Conservation (phyloP, 2,888 invertebrate genomes). For the Oligia latruncula region DNA sequence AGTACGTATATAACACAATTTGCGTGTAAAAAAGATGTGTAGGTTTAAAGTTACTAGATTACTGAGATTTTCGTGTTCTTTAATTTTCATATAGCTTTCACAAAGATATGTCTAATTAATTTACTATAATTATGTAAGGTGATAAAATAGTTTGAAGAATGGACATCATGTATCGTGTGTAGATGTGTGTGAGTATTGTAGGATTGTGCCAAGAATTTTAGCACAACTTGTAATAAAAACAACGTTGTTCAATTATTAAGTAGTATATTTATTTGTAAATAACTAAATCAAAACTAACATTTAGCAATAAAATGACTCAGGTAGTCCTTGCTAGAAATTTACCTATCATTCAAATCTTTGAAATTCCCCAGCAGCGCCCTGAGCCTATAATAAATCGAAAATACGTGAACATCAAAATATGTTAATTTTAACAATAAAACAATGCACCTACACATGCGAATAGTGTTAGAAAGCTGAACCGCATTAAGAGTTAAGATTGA, state of each 20-base stretch:
- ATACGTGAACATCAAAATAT: conserved; percentile 84
- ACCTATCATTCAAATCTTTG: conserved; percentile 75
- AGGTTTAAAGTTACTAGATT: neutral
- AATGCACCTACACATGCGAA: conserved; percentile 85
- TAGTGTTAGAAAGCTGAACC: conserved; percentile 78
- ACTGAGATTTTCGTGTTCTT: neutral
- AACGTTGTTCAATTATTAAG: conserved; percentile 64
- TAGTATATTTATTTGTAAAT: conserved; percentile 85
- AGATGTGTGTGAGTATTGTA: neutral
- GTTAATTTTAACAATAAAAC: conserved; percentile 81
- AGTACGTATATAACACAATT: neutral
- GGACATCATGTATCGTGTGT: neutral
- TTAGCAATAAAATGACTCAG: conserved; percentile 86
- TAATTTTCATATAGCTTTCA: neutral
- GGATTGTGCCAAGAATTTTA: neutral
- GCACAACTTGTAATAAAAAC: conserved; percentile 38
- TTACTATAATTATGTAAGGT: neutral
- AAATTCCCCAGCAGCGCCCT: conserved; percentile 77
- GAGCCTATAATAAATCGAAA: conserved; percentile 79
- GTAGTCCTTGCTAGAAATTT: conserved; percentile 75
- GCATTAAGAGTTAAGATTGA: conserved; percentile 65
- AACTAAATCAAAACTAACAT: conserved; percentile 83
- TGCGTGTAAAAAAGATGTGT: no score
- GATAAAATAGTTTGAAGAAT: neutral
- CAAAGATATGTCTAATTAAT: neutral